Evolutionary conservation across 2,113 vertebrate genomes (phyloP).

Genomic region (Tachuris rubrigastra): DNA sequence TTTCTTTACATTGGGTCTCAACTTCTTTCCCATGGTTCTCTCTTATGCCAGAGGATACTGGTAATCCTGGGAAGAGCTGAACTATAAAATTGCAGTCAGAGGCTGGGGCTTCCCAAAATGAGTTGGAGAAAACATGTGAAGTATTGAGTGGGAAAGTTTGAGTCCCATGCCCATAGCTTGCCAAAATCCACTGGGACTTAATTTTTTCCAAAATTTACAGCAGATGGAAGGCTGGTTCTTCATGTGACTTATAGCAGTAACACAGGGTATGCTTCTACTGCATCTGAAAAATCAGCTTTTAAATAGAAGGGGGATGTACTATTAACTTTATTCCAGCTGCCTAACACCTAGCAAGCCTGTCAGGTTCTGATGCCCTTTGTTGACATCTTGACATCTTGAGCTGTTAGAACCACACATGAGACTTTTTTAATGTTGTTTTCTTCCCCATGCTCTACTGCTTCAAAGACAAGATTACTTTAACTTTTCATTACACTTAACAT

Average conservation of each 20-base stretch:
- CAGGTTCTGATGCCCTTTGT: background rate
- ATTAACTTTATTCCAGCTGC: background rate
- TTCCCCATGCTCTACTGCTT: background rate
- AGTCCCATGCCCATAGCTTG: background rate
- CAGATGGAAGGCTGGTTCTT: background rate
- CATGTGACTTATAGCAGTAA: background rate
- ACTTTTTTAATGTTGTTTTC: background rate
- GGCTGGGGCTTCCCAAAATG: background rate
- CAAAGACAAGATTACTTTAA: background rate
- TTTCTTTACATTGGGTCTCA: background rate
- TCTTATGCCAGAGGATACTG: background rate
- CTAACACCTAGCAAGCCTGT: background rate
- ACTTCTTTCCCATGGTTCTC: background rate
- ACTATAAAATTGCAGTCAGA: background rate
- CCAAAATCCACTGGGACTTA: background rate
- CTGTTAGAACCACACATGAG: background rate
- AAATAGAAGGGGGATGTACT: background rate
- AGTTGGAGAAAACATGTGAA: background rate
- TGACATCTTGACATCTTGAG: background rate
- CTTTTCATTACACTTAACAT: background rate
- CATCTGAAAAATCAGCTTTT: background rate
- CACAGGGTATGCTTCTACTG: background rate
- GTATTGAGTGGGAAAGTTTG: background rate
- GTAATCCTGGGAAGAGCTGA: background rate
- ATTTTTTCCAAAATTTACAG: background rate